These are phyloP conservation scores for Caenorhabditis inopinata DNA, from an alignment of 1,140 invertebrate species.

Conservation along the genomic window DNA sequence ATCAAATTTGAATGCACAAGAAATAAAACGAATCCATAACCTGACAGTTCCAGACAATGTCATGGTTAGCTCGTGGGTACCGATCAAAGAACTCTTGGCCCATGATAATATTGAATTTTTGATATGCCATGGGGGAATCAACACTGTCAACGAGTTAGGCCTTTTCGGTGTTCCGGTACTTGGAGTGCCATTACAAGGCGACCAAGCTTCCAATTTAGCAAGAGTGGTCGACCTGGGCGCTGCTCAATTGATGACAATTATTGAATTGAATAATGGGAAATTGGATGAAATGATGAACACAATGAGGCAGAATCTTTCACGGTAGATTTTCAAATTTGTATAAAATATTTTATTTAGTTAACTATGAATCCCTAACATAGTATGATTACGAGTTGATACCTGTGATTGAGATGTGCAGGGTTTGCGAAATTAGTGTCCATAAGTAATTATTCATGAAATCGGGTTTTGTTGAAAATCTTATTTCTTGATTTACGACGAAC, in stretches of 20 bases:
- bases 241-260: conserved; percentile 32
- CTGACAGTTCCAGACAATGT: conserved; percentile 53
- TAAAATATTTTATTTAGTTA: not conserved
- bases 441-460: no score
- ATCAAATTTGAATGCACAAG: conserved; percentile 51
- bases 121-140: conserved; percentile 60
- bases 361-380: no score
- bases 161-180: conserved; percentile 61
- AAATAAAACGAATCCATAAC: conserved; percentile 35
- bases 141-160: conserved; percentile 60
- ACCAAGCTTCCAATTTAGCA: conserved; percentile 51
- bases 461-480: no score
- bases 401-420: no score
- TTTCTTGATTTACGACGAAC: no score
- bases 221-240: conserved; percentile 41
- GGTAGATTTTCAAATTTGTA: conserved; percentile 15
- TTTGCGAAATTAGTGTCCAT: no score
- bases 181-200: conserved; percentile 58
- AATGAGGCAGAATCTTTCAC: conserved; percentile 30
- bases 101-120: conserved; percentile 57
- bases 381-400: no score
- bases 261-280: conserved; percentile 27
- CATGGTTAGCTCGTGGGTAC: conserved; percentile 53
- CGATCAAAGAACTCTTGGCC: conserved; percentile 59
- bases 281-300: conserved; percentile 17